These are phyloP conservation scores for Scaptomyza tumidula DNA, from an alignment of 2,888 invertebrate genomes.

Conservation along the genomic window DNA sequence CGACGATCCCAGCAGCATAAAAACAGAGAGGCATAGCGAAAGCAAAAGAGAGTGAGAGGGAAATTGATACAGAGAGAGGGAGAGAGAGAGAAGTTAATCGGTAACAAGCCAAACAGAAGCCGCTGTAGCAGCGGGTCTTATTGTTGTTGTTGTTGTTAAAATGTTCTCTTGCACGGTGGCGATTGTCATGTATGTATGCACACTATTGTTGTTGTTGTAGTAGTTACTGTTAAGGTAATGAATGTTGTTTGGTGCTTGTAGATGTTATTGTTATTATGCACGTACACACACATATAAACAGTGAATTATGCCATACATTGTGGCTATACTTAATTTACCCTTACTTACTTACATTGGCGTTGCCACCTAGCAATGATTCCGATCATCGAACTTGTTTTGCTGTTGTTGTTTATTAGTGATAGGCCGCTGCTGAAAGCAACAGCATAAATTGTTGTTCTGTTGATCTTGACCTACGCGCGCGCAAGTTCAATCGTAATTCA, in stretches of 20 bases:
- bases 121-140: conserved; percentile 57
- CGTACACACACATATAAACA: conserved; percentile 23
- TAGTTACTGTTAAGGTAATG: conserved; percentile 35
- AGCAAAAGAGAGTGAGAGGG: conserved; percentile 26
- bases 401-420: conserved; percentile 40
- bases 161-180: conserved; percentile 40
- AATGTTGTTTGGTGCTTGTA: conserved; percentile 22
- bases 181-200: conserved; percentile 68
- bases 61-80: conserved; percentile 37
- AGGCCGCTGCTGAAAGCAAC: conserved; percentile 19
- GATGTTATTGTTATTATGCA: conserved; percentile 40
- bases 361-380: conserved; percentile 44
- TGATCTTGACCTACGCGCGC: conserved; percentile 79
- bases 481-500: conserved; percentile 62
- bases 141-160: conserved; percentile 45
- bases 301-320: conserved; percentile 27
- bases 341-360: conserved; percentile 18
- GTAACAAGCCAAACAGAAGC: conserved; percentile 61
- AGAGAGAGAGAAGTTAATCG: conserved; percentile 46
- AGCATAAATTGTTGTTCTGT: conserved; percentile 28
- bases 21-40: conserved; percentile 45
- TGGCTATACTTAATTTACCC: not conserved
- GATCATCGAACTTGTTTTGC: conserved; percentile 48
- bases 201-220: conserved; percentile 42
- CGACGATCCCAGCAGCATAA: conserved; percentile 50